Percentiles rank a stretch among this genome's conserved stretches.
Evolutionary conservation across 37 sponge, comb jelly and placozoan genomes (phyloP).

Genomic region (Hexactinellida sp.): DNA sequence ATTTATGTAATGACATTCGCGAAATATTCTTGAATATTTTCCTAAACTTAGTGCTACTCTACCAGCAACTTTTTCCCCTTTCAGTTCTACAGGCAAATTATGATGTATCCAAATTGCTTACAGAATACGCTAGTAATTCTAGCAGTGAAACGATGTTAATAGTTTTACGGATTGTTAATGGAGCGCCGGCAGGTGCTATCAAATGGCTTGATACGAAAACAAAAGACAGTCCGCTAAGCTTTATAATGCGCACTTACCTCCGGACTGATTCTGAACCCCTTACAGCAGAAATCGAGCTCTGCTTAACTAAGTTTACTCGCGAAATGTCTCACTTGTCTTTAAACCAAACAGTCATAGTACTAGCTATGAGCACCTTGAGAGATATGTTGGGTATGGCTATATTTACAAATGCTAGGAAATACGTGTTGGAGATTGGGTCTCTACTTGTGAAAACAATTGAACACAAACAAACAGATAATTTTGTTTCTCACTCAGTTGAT

Average conservation of each 20-base stretch:
- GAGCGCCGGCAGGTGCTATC: neutral
- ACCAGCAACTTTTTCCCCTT: neutral
- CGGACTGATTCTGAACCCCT: neutral
- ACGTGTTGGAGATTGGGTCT: neutral
- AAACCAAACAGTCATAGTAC: neutral
- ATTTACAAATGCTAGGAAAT: neutral
- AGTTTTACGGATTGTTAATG: neutral
- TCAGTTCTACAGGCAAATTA: neutral
- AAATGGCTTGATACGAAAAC: neutral
- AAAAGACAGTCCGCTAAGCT: neutral
- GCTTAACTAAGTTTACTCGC: neutral
- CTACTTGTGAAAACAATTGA: neutral
- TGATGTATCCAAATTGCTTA: neutral
- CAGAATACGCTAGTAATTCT: neutral
- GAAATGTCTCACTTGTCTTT: neutral
- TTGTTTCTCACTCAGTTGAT: neutral
- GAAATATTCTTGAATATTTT: neutral
- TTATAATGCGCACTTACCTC: neutral
- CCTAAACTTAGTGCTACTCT: neutral
- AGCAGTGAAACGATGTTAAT: neutral
- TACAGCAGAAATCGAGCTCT: neutral
- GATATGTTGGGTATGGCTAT: neutral
- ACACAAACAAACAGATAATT: neutral
- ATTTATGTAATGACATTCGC: neutral
- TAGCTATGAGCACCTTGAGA: neutral